Base-by-base conservation (phyloP, 2,797 vertebrate genomes). In the Heliangelus exortis region DNA sequence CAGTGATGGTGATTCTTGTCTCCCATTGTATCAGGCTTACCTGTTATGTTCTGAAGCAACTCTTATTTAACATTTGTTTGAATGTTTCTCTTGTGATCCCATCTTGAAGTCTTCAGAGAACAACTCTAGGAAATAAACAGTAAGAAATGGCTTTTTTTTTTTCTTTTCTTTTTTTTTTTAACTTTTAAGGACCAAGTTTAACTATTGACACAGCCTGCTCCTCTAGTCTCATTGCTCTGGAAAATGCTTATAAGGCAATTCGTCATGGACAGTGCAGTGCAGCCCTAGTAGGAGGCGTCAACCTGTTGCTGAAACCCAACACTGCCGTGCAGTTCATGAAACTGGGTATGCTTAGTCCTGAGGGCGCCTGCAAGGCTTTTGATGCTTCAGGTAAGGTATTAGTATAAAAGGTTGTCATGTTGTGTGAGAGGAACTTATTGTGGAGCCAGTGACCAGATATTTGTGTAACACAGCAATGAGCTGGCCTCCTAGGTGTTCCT, bases 311-410 rank as follows among this genome's bases (percentile, higher is more conserved):
- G 47, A 99, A 99, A 94, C 99, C 99, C 63, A 99, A 98, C 97
- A 99, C 99, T 31, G 99, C 99, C 0, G 98, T 99, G 87, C 99
- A 99, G 97, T 99, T 99, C 97, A 98, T 99, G 99, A 99, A 98
- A 69, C 97, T 99, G 92, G 99, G 99, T 79, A 98, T 99, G 99
- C 98, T 99, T 67, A 99, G 99, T 97, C 98, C 98, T 2, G 98
- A 98, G 12, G 99, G 99, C 39, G 95, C 98, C 95, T 99, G 99
- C 98, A 99, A 98, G 95, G 97, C 98, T 83, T 99, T 99, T 34
- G 99, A 99, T 78, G 94, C 87, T 55, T 98, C 98, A 95, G 99
- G 99, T 99, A 97, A 97, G 90, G 26, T 20, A 14, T 53, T 77
- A 36, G 29, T 55, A 67, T n/a, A 36, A 58, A 69, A 69, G 41